Conservation (phyloP, 2,888 invertebrate genomes). For the Hypomecis punctinalis region DNA sequence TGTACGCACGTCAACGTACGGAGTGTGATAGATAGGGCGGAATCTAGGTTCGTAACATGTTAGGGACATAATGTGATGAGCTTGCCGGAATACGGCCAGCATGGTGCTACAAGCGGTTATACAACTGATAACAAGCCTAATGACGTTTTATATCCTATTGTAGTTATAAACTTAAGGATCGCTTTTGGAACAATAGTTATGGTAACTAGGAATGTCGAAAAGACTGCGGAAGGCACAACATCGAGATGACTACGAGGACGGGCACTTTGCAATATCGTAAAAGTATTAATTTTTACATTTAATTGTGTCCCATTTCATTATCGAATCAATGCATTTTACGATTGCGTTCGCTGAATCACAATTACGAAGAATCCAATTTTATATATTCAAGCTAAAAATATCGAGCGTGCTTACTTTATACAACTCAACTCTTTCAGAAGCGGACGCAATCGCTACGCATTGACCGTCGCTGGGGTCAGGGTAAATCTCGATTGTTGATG, state of each 20-base stretch:
- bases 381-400: conserved; percentile 27
- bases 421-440: conserved; percentile 1
- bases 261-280: conserved; percentile 3
- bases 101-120: conserved; percentile 20
- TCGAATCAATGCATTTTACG: conserved; percentile 4
- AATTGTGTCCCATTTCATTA: conserved; percentile 11
- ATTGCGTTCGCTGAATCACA: conserved; percentile 18
- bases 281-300: conserved; percentile 7
- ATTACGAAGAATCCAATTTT: conserved; percentile 19
- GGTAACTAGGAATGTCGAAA: conserved; percentile 28
- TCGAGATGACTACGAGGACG: conserved; percentile 11
- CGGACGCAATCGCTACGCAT: conserved; percentile 12
- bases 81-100: conserved; percentile 38
- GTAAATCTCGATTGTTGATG: conserved; percentile 4
- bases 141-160: not conserved
- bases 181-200: conserved; percentile 14
- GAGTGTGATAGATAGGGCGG: conserved; percentile 35
- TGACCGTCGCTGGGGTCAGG: conserved; percentile 15
- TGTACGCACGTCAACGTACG: conserved; percentile 19
- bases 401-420: conserved; percentile 8
- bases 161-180: not conserved
- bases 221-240: conserved; percentile 33
- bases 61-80: conserved; percentile 38
- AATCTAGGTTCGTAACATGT: conserved; percentile 40
- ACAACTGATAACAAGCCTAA: conserved; percentile 8